Conservation (phyloP, 2,113 vertebrate genomes). For the Monopterus albus region DNA sequence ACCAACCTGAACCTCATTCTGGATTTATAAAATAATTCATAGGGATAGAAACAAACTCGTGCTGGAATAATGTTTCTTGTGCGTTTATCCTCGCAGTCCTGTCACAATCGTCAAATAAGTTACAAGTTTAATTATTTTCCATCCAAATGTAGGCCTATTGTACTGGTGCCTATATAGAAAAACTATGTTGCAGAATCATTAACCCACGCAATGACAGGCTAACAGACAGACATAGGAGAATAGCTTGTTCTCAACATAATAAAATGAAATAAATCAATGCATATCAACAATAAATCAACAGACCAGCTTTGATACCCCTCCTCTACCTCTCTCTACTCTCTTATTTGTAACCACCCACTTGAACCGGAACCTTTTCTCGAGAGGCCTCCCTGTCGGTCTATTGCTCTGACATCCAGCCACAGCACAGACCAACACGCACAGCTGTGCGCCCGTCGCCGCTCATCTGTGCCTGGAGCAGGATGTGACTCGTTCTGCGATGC, state of each 20-base stretch:
- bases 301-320: background rate
- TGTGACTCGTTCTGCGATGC: conserved; percentile 10
- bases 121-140: too few relatives aligned
- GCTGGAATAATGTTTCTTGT: too few relatives aligned
- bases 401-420: conserved; percentile 41
- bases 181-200: background rate
- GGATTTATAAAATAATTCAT: too few relatives aligned
- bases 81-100: too few relatives aligned
- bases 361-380: conserved; percentile 66
- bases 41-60: too few relatives aligned
- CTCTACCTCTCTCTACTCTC: background rate
- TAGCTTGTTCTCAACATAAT: background rate
- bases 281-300: too few relatives aligned
- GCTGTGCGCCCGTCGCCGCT: background rate
- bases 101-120: too few relatives aligned
- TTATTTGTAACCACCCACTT: conserved; percentile 54
- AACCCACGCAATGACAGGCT: background rate
- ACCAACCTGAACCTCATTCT: too few relatives aligned
- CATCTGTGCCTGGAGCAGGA: background rate
- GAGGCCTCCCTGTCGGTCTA: conserved; percentile 15
- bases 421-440: background rate
- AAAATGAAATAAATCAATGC: background rate
- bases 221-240: background rate
- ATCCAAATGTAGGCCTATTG: too few relatives aligned
- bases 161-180: too few relatives aligned